A percentile compares a stretch with the other conserved stretches of the same genome.
These are phyloP conservation scores for Syndactyla subalaris DNA, from an alignment of 2,797 vertebrate genomes.

Conservation along the genomic window DNA sequence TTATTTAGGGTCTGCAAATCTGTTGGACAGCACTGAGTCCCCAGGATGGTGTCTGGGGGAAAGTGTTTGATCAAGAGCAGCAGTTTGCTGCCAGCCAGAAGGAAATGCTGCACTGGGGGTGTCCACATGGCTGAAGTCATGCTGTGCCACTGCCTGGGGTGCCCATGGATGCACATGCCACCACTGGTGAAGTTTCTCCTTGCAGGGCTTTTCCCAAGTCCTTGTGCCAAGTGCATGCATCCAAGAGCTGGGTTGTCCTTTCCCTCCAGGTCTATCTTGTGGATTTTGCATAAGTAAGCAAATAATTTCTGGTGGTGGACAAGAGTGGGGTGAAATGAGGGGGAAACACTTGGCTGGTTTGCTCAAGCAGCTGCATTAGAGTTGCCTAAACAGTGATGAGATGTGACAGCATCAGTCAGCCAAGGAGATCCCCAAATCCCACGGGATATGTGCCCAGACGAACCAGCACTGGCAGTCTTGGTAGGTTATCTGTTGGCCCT, in stretches of 20 bases:
- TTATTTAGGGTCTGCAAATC: not conserved
- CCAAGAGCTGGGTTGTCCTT: not conserved
- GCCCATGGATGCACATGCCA: not conserved
- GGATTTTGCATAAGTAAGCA: not conserved
- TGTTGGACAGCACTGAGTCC: rapidly evolving
- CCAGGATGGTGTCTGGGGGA: not conserved
- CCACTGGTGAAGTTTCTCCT: not conserved
- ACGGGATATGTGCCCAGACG: not conserved
- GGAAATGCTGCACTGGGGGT: not conserved
- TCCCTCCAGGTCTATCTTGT: not conserved
- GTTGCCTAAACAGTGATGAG: not conserved
- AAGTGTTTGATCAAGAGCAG: not conserved
- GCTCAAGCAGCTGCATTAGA: not conserved
- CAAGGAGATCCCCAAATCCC: not conserved
- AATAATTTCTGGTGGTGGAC: not conserved
- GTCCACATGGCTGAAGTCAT: rapidly evolving
- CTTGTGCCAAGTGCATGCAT: not conserved
- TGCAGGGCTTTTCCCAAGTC: not conserved
- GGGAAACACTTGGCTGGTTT: not conserved
- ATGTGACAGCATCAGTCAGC: not conserved
- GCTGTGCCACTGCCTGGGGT: rapidly evolving
- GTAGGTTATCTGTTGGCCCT: not conserved
- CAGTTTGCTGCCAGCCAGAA: not conserved
- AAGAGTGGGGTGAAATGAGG: not conserved
- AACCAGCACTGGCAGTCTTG: not conserved